Evolutionary conservation across 2,113 vertebrate species (phyloP).

Genomic region (Oxyura jamaicensis): DNA sequence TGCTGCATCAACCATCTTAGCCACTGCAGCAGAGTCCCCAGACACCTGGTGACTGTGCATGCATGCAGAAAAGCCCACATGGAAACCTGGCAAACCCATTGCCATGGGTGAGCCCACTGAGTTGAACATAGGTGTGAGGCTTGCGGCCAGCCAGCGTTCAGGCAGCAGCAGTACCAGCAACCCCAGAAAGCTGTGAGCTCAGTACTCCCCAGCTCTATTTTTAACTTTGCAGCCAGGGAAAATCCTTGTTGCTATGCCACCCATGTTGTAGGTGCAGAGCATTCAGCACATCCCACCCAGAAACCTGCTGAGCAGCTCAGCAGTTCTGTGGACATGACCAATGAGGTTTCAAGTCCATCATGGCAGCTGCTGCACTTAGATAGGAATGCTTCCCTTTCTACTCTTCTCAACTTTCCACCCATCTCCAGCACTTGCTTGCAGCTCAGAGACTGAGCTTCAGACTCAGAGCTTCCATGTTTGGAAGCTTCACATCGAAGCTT

Average conservation of each 20-base stretch:
- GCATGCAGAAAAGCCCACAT: not conserved
- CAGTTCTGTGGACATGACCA: accelerated
- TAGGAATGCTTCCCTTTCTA: not conserved
- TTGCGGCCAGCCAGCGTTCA: accelerated
- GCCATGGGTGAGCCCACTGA: accelerated
- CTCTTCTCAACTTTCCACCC: not conserved
- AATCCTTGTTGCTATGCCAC: not conserved
- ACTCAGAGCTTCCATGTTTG: accelerated
- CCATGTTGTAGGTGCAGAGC: accelerated
- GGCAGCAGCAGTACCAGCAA: not conserved
- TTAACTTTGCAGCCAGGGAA: not conserved
- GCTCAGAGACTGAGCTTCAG: no score
- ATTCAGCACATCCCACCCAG: not conserved
- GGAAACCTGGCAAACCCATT: not conserved
- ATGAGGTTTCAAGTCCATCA: not conserved
- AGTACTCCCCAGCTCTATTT: not conserved
- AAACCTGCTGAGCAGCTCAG: not conserved
- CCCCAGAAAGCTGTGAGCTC: not conserved
- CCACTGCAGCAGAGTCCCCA: not conserved
- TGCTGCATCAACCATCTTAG: not conserved
- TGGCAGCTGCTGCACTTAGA: not conserved
- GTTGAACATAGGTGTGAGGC: not conserved
- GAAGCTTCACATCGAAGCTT: not conserved
- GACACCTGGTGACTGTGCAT: accelerated
- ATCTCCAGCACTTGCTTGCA: not conserved